Evolutionary conservation across 2,888 invertebrate species (phyloP).

Genomic region (Myopa tessellatipennis): DNA sequence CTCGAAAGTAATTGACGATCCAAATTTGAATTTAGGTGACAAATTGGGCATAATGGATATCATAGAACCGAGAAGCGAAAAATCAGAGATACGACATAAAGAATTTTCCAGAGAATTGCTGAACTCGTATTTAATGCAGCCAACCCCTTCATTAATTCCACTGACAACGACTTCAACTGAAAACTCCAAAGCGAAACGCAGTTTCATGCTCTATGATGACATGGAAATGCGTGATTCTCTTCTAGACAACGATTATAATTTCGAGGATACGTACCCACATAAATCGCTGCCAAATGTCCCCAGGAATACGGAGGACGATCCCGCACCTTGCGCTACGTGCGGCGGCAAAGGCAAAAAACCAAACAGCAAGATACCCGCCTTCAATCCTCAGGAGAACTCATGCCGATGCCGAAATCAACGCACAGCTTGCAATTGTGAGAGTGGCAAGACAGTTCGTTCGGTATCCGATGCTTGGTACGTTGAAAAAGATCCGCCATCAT

Average conservation of each 20-base stretch:
- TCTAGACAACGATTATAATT: slow-evolving; percentile 42
- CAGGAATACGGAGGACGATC: slow-evolving; percentile 27
- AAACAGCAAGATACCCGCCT: not conserved
- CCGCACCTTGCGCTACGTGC: slow-evolving; percentile 41
- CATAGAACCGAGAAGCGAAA: slow-evolving; percentile 39
- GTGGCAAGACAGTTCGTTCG: slow-evolving; percentile 41
- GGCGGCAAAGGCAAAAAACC: slow-evolving; percentile 45
- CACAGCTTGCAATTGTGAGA: slow-evolving; percentile 21
- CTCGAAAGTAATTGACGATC: slow-evolving; percentile 46
- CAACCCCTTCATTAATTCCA: slow-evolving; percentile 22
- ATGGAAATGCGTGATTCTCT: slow-evolving; percentile 46
- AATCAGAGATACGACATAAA: slow-evolving; percentile 27
- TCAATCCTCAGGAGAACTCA: not conserved
- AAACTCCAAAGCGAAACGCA: slow-evolving; percentile 39
- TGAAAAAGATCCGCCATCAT: not conserved
- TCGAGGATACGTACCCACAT: slow-evolving; percentile 39
- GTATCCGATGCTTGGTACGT: slow-evolving; percentile 53
- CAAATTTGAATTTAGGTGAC: slow-evolving; percentile 45
- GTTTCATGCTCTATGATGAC: slow-evolving; percentile 48
- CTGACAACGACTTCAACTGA: not conserved
- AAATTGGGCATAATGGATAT: slow-evolving; percentile 48
- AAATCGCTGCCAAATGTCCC: not conserved
- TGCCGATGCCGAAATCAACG: slow-evolving; percentile 22
- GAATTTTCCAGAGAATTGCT: slow-evolving; percentile 45
- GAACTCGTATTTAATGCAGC: slow-evolving; percentile 34